Percentiles rank a stretch among this genome's conserved stretches.
These are phyloP conservation scores for Phyllostomus hastatus DNA, from an alignment of 2,113 vertebrate species.

Conservation along the genomic window DNA sequence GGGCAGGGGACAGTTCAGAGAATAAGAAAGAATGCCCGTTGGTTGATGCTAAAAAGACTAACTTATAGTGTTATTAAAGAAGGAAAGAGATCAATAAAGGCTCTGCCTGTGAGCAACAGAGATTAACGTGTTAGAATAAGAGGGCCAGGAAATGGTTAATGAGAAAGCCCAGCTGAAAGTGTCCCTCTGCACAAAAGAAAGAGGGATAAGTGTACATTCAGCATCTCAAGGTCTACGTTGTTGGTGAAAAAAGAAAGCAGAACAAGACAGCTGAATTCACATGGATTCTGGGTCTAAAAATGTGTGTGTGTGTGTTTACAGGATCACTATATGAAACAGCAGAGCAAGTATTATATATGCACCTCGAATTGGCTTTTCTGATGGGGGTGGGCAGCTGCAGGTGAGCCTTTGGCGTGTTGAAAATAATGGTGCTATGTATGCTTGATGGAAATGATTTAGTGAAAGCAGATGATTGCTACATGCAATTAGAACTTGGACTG, in stretches of 20 bases:
- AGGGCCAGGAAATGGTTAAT: background rate
- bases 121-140: background rate
- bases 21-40: background rate
- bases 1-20: background rate
- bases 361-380: background rate
- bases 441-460: slow-evolving; percentile 63
- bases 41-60: background rate
- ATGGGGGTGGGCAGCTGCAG: background rate
- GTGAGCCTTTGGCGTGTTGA: slow-evolving; percentile 42
- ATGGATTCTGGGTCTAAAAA: background rate
- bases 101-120: background rate
- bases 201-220: background rate
- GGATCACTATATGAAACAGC: background rate
- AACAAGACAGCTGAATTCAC: background rate
- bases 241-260: background rate
- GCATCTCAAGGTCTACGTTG: background rate
- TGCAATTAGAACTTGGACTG: slow-evolving; percentile 69
- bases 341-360: background rate
- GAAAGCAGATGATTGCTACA: slow-evolving; percentile 60
- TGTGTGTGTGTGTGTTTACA: background rate
- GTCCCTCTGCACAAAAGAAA: background rate
- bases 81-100: background rate
- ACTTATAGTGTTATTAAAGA: background rate
- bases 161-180: background rate
- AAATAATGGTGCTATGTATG: background rate